These are phyloP conservation scores for Lasioglossum villosulum DNA, from an alignment of 2,888 invertebrate species.

Conservation along the genomic window DNA sequence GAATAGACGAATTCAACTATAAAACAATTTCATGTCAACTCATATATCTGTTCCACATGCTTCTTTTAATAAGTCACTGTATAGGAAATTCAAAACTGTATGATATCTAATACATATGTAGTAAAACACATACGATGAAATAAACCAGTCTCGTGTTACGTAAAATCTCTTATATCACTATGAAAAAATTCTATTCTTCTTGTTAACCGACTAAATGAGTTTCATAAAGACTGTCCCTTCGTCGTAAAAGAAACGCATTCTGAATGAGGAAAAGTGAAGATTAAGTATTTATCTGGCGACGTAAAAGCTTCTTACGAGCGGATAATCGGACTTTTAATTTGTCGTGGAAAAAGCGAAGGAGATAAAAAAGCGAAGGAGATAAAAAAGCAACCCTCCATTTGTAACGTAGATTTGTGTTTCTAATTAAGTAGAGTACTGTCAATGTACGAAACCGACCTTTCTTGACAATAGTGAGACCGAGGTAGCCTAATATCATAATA, in stretches of 20 bases:
- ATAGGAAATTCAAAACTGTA: no score
- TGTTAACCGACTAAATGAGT: not conserved
- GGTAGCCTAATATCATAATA: no score
- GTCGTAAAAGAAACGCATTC: slow-evolving; percentile 16
- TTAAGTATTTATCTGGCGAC: slow-evolving; percentile 6
- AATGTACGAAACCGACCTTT: not conserved
- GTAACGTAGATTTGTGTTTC: not conserved
- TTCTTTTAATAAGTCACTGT: no score
- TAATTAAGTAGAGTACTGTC: not conserved
- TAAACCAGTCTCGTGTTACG: not conserved
- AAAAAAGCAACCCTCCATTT: not conserved
- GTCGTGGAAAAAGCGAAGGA: not conserved
- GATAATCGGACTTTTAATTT: not conserved
- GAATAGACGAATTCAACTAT: no score
- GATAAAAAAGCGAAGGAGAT: not conserved
- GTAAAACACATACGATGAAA: not conserved
- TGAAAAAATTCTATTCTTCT: not conserved
- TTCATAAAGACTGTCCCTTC: not conserved
- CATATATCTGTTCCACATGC: no score
- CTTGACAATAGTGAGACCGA: not conserved
- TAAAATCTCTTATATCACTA: not conserved
- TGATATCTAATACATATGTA: not conserved
- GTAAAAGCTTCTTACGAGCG: not conserved
- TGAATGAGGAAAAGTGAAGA: slow-evolving; percentile 3
- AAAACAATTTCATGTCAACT: no score